Conservation (phyloP, 2,113 vertebrate genomes). For the Macaca mulatta region DNA sequence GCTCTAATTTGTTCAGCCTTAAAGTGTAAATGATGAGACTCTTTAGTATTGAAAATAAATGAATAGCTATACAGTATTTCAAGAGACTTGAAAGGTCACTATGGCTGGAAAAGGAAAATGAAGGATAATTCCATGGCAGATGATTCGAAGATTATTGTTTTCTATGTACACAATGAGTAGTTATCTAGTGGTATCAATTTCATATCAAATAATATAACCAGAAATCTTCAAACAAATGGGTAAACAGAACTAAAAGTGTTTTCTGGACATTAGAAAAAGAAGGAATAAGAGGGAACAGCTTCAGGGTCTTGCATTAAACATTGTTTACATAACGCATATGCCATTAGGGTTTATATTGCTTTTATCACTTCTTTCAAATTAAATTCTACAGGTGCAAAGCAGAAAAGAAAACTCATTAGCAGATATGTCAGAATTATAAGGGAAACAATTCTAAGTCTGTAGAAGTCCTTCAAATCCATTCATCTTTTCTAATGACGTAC, state of each 20-base stretch:
- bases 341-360: slow-evolving; percentile 41
- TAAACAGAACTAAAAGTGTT: not conserved
- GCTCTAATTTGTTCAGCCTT: not conserved
- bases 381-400: slow-evolving; percentile 51
- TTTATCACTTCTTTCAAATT: slow-evolving; percentile 47
- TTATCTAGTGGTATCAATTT: slow-evolving; percentile 17
- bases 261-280: not conserved
- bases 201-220: slow-evolving; percentile 26
- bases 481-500: not conserved
- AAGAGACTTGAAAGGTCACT: not conserved
- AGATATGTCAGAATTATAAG: not conserved
- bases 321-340: slow-evolving; percentile 12
- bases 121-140: not conserved
- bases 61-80: not conserved
- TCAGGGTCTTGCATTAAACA: slow-evolving; percentile 21
- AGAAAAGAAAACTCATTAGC: slow-evolving; percentile 42
- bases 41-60: slow-evolving; percentile 41
- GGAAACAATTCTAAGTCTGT: not conserved
- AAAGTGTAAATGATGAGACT: slow-evolving; percentile 4
- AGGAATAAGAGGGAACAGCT: not conserved
- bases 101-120: slow-evolving; percentile 40
- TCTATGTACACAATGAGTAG: slow-evolving; percentile 21
- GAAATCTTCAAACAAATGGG: slow-evolving; percentile 43
- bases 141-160: not conserved
- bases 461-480: not conserved